A percentile compares a stretch with the other conserved stretches of the same genome.
These are phyloP conservation scores for Melieria crassipennis DNA, from an alignment of 2,888 invertebrate species.

Conservation along the genomic window DNA sequence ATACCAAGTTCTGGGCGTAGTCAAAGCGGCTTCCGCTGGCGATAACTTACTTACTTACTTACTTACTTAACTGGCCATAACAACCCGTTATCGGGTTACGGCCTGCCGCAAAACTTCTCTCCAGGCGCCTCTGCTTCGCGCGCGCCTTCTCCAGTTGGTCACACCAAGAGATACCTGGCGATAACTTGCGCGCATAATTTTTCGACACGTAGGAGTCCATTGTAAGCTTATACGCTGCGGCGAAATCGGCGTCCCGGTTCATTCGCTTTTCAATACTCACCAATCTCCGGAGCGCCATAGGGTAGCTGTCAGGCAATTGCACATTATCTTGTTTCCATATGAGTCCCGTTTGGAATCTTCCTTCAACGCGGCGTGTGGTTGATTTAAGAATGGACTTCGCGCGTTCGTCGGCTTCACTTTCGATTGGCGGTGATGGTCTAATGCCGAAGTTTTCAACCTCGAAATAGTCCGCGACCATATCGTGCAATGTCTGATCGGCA, in stretches of 20 bases:
- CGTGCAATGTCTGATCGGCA: conserved; percentile 17
- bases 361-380: conserved; percentile 21
- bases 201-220: conserved; percentile 1
- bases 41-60: too few relatives aligned
- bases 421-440: conserved; percentile 5
- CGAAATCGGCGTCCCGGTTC: background rate
- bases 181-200: conserved; percentile 17
- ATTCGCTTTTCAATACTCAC: conserved; percentile 11
- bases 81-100: too few relatives aligned
- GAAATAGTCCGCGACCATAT: conserved; percentile 29
- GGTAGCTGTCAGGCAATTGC: conserved; percentile 30
- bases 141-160: too few relatives aligned
- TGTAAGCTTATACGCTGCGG: conserved; percentile 2
- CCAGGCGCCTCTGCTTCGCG: too few relatives aligned
- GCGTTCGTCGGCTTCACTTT: conserved; percentile 19
- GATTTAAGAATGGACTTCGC: conserved; percentile 24
- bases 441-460: conserved; percentile 29
- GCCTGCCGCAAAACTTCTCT: too few relatives aligned
- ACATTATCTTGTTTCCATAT: conserved; percentile 32
- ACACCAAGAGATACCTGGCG: too few relatives aligned
- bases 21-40: conserved; percentile 25
- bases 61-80: too few relatives aligned
- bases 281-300: background rate
- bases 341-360: conserved; percentile 36
- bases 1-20: conserved; percentile 43